Evolutionary conservation across 2,888 invertebrate species (phyloP).

Genomic region (Zygogramma bicolorata): DNA sequence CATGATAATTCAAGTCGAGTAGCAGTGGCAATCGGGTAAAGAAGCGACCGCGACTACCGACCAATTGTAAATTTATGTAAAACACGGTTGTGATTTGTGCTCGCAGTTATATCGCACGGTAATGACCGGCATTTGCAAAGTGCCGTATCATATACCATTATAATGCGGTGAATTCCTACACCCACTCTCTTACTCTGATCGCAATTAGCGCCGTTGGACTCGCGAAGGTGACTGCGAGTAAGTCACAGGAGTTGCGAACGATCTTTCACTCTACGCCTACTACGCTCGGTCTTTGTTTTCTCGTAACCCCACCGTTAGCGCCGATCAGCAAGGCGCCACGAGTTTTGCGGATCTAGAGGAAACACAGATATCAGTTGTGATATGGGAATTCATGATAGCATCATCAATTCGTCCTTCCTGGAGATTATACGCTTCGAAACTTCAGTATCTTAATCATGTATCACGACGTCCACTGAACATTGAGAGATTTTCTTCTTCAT

Average conservation of each 20-base stretch:
- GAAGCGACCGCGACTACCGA: constrained; percentile 29
- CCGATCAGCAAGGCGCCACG: too few species aligned
- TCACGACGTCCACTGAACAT: too few species aligned
- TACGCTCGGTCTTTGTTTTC: neutral
- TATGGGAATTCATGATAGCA: too few species aligned
- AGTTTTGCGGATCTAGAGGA: too few species aligned
- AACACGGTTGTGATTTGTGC: constrained; percentile 50
- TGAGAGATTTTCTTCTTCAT: too few species aligned
- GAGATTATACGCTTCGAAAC: too few species aligned
- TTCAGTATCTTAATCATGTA: too few species aligned
- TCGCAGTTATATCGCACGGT: constrained; percentile 53
- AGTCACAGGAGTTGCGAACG: constrained; percentile 22
- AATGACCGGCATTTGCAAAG: constrained; percentile 57
- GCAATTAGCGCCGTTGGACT: constrained; percentile 54
- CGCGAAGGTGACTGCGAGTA: constrained; percentile 29
- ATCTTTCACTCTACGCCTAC: neutral
- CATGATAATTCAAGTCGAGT: too few species aligned
- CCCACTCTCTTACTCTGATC: constrained; percentile 50
- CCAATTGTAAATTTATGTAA: constrained; percentile 50
- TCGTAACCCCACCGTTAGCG: too few species aligned
- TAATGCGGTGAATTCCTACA: constrained; percentile 55
- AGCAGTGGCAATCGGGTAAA: constrained; percentile 17
- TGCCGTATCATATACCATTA: constrained; percentile 55
- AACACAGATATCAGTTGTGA: too few species aligned
- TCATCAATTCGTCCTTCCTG: too few species aligned